Conservation (phyloP, 2,797 vertebrate genomes). For the Ctenopoma kingsleyae region DNA sequence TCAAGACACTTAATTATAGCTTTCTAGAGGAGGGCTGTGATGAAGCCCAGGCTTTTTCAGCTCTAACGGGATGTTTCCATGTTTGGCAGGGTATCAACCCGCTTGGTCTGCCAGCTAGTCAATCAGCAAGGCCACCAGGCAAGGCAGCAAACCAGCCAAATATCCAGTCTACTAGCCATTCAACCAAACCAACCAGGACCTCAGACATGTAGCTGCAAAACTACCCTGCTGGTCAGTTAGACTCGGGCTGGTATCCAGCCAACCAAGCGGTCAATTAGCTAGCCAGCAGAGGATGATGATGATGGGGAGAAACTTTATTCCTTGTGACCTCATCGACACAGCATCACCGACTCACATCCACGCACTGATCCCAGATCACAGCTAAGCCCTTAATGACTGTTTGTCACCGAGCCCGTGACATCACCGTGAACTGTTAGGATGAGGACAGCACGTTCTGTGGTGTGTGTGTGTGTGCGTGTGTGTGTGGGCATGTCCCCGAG, state of each 20-base stretch:
- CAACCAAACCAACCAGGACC: slow-evolving; percentile 35
- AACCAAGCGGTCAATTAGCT: slow-evolving; percentile 34
- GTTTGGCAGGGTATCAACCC: slow-evolving; percentile 78
- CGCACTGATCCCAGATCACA: slow-evolving; percentile 81
- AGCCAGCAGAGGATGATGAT: slow-evolving; percentile 28
- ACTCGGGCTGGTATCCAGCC: slow-evolving; percentile 6
- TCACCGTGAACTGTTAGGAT: slow-evolving; percentile 68
- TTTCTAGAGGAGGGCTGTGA: slow-evolving; percentile 83
- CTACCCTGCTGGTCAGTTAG: slow-evolving; percentile 11
- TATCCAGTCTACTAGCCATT: slow-evolving; percentile 47
- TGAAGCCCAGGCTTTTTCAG: slow-evolving; percentile 81
- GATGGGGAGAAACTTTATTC: slow-evolving; percentile 70
- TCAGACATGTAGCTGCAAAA: slow-evolving; percentile 17
- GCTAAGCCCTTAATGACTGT: slow-evolving; percentile 84
- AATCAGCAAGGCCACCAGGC: slow-evolving; percentile 69
- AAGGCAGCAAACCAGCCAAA: slow-evolving; percentile 31
- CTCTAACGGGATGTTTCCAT: slow-evolving; percentile 88
- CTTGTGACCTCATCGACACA: slow-evolving; percentile 77
- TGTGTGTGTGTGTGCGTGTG: slow-evolving; percentile 28
- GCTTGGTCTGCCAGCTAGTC: slow-evolving; percentile 63
- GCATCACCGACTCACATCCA: slow-evolving; percentile 70
- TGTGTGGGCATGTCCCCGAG: slow-evolving; percentile 19
- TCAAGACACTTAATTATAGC: slow-evolving; percentile 90
- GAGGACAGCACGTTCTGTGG: slow-evolving; percentile 72
- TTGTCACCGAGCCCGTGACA: slow-evolving; percentile 83